Percentiles rank a stretch among this genome's conserved stretches.
Conservation (phyloP, 2,113 vertebrate species). For the Trinectes maculatus region DNA sequence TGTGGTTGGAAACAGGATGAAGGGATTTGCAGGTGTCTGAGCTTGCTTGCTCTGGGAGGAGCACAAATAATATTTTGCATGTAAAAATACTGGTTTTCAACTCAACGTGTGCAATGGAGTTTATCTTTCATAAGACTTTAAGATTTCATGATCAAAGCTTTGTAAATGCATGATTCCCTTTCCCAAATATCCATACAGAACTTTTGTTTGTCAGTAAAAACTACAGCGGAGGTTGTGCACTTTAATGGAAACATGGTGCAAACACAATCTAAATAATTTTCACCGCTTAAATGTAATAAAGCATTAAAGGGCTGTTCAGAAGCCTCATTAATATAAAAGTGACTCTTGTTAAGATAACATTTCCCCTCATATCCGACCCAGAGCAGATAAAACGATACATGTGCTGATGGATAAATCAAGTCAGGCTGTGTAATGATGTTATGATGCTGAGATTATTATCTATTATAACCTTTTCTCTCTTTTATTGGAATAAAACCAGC, state of each 20-base stretch:
- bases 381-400: no score
- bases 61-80: constrained; percentile 7
- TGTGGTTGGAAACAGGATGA: constrained; percentile 74
- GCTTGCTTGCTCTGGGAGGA: constrained; percentile 46
- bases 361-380: not conserved
- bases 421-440: no score
- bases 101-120: not conserved
- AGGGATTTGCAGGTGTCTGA: constrained; percentile 69
- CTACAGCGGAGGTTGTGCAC: no score
- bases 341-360: not conserved
- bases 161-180: not conserved
- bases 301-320: not conserved
- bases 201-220: not conserved
- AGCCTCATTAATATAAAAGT: no score
- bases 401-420: not conserved
- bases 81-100: not conserved
- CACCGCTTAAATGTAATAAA: not conserved
- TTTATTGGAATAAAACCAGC: no score
- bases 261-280: not conserved
- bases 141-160: not conserved
- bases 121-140: not conserved
- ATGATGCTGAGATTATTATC: constrained; percentile 28
- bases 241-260: not conserved
- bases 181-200: not conserved
- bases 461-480: no score